Evolutionary conservation across 2,888 invertebrate species (phyloP), one percentile per base, ranked within the genome.

Genomic region (Andrena haemorrhoa): DNA sequence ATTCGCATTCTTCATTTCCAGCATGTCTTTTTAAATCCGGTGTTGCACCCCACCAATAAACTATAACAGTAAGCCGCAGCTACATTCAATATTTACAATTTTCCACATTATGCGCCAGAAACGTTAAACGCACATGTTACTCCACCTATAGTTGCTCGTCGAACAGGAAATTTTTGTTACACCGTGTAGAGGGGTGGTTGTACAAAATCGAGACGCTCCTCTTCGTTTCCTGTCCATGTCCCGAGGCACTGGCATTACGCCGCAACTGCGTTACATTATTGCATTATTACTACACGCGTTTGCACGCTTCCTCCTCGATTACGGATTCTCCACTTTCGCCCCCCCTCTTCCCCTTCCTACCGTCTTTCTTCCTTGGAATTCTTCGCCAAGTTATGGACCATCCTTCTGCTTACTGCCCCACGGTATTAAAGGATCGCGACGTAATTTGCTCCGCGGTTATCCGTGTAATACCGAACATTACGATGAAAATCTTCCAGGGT

Each of bases 281-380:
- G 75, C 75, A 69, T 75, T 79, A 82, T 77, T 79, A 70, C 61
- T 64, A 69, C 71, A 61, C 63, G 58, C 66, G 70, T 71, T 75
- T 82, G 65, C 74, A 75, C 82, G 82, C 82, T 72, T 82, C 79
- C 60, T 66, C 23, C 73, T 63, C 73, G 68, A 76, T 83, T 79
- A 82, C 29, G 61, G 47, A 84, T 76, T 61, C 66, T 26, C 20
- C 65, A 20, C 23, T 53, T 51, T 20, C 20, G n/a, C 35, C 16
- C 53, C 58, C 61, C 31, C 20, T 53, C 56, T 2, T 20, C 20
- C 29, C 35, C 58, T 76, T 80, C 72, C 51, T 41, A 5, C 31
- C 47, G 23, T 65, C 31, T 31, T 83, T 78, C 63, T 51, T 77
- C 60, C 53, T 33, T 47, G 68, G 7, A 51, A 56, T 69, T 63